Percentiles rank a stretch among this genome's conserved stretches.
phyloP scores from a whole-genome alignment of 2,797 vertebrate genomes.

The Hozukius guyotensis region DNA sequence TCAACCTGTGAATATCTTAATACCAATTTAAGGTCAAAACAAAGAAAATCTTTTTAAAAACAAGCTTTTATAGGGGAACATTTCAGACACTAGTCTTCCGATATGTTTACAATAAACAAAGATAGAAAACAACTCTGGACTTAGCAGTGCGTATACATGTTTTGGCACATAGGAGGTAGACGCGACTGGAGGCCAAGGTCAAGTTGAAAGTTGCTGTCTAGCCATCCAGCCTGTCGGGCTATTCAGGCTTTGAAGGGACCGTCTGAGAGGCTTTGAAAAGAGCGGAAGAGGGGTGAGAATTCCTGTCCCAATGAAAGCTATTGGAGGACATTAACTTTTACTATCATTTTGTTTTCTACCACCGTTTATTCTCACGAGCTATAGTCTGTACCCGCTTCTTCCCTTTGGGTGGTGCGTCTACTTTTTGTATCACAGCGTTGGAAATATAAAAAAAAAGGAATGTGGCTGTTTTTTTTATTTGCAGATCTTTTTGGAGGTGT shows the following conservation, averaged over 20 bases:
- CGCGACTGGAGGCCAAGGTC: slow-evolving; percentile 95
- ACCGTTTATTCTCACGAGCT: slow-evolving; percentile 53
- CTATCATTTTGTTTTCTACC: slow-evolving; percentile 75
- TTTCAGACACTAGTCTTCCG: slow-evolving; percentile 31
- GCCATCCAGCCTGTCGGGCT: slow-evolving; percentile 85
- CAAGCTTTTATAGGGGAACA: background rate
- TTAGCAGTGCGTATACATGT: slow-evolving; percentile 59
- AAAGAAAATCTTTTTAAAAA: background rate
- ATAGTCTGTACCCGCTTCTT: slow-evolving; percentile 28
- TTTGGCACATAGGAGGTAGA: slow-evolving; percentile 85
- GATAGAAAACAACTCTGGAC: slow-evolving; percentile 64
- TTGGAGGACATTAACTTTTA: slow-evolving; percentile 82
- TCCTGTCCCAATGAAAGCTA: slow-evolving; percentile 80
- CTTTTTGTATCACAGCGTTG: slow-evolving; percentile 16
- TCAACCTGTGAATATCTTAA: background rate
- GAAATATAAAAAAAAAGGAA: slow-evolving; percentile 38
- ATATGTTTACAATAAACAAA: slow-evolving; percentile 72
- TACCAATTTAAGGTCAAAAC: background rate
- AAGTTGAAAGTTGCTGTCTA: slow-evolving; percentile 95
- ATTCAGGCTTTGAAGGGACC: slow-evolving; percentile 82
- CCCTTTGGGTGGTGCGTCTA: slow-evolving; percentile 23
- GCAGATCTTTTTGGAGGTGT: slow-evolving; percentile 30
- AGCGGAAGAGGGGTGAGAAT: slow-evolving; percentile 82
- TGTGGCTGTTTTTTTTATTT: slow-evolving; percentile 22
- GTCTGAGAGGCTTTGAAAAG: slow-evolving; percentile 80